phyloP scores from a whole-genome alignment of 2,888 invertebrate genomes.

The Synergus umbraculus region DNA sequence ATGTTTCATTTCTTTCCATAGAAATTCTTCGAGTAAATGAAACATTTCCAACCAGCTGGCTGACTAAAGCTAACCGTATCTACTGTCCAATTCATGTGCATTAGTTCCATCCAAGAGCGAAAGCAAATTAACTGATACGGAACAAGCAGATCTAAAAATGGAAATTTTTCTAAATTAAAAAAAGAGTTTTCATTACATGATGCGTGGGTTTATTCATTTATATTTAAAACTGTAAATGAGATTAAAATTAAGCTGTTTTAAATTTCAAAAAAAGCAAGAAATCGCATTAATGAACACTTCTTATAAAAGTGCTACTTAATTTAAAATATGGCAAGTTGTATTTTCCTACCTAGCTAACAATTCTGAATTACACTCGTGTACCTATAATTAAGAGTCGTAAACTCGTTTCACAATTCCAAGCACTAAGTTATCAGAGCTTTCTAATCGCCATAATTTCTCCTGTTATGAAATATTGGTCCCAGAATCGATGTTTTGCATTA shows the following conservation, averaged over 20 bases:
- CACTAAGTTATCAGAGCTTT: constrained; percentile 25
- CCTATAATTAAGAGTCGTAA: constrained; percentile 28
- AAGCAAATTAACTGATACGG: not conserved
- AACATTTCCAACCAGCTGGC: constrained; percentile 29
- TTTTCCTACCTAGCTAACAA: not conserved
- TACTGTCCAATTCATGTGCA: constrained; percentile 17
- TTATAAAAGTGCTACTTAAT: not conserved
- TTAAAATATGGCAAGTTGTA: not conserved
- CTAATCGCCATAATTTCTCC: constrained; percentile 19
- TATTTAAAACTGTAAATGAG: too few relatives aligned
- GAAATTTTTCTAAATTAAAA: not conserved
- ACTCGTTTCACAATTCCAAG: not conserved
- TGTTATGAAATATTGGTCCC: not conserved
- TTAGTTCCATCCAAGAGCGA: not conserved
- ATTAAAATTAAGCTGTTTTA: too few relatives aligned
- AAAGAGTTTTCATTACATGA: not conserved
- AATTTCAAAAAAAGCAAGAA: too few relatives aligned
- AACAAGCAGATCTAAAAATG: constrained; percentile 15
- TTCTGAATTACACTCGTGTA: not conserved
- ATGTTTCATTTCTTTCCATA: not conserved
- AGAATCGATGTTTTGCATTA: not conserved
- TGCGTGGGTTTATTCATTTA: too few relatives aligned
- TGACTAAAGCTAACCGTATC: constrained; percentile 23
- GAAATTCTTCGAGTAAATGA: constrained; percentile 35
- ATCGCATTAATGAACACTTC: too few relatives aligned